Evolutionary conservation across 2,888 invertebrate species (phyloP), one percentile per base, ranked within the genome.

Genomic region (Catocala fraxini): DNA sequence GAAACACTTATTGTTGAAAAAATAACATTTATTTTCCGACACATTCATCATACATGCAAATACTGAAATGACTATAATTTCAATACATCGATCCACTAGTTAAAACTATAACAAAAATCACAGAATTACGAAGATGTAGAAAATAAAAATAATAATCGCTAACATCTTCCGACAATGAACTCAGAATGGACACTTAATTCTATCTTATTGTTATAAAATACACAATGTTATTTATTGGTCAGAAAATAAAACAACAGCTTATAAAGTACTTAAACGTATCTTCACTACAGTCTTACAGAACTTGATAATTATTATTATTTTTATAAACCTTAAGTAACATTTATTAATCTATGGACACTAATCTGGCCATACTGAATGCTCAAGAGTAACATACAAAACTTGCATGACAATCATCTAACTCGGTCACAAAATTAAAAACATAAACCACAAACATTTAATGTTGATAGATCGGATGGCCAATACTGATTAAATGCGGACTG

Each of bases 21-120:
- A 91, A 93, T 92, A 93, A 90, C 89, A 91, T 92, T 92, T 93
- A 92, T 90, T 91, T 88, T 90, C 84, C 88, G 89, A 91, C 90
- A 88, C 89, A 89, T 89, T 87, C 85, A 89, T 89, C 88, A 87
- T 88, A 73, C 92, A 92, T 93, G 92, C 92, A 93, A 63, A 89
- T 90, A 89, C 89, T 89, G 88, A 92, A 86, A 90, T 79, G 64
- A 73, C 82, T 85, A 89, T 89, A 89, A 87, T 86, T 88, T 79
- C 85, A 84, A 83, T 85, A 89, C 87, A 90, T 85, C 82, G 83
- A 89, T 89, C 86, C 83, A 84, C 83, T 81, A 86, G 85, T 87
- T 90, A 86, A 85, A 88, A 89, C 85, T 89, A 90, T 89, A 91
- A 92, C 88, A 88, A 89, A 89, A 89, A 93, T 93, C 93, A 93